These are phyloP conservation scores for Huso huso DNA, from an alignment of 2,797 vertebrate species.

Conservation along the genomic window DNA sequence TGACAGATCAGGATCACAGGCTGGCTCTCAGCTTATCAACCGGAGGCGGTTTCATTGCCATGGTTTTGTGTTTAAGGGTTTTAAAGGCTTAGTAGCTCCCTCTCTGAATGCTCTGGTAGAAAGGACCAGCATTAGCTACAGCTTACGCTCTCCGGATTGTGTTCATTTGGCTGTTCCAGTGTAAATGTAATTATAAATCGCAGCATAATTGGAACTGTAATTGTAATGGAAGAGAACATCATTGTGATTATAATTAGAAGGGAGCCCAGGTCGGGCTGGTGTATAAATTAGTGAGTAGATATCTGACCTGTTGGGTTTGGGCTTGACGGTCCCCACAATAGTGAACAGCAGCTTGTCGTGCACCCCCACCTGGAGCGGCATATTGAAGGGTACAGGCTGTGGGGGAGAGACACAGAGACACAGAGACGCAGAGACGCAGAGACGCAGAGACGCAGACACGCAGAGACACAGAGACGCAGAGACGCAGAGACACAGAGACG, in stretches of 20 bases:
- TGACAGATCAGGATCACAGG: no score
- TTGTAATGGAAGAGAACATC: neutral
- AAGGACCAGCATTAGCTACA: no score
- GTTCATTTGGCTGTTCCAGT: neutral
- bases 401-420: neutral
- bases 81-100: neutral
- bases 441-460: no score
- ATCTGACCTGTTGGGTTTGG: conserved; percentile 61
- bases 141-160: neutral
- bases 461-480: no score
- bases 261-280: neutral
- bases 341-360: conserved; percentile 71
- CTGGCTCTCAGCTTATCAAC: no score
- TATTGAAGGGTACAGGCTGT: conserved; percentile 63
- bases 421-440: no score
- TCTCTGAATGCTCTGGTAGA: neutral
- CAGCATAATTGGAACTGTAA: neutral
- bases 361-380: conserved; percentile 58
- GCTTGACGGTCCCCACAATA: conserved; percentile 59
- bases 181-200: no score
- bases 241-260: neutral
- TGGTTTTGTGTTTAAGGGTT: no score
- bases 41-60: no score
- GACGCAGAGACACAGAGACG: no score
- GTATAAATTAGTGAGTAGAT: neutral